Evolutionary conservation across 2,797 vertebrate genomes (phyloP), one percentile per base, ranked within the genome.

Genomic region (Epinephelus coioides): DNA sequence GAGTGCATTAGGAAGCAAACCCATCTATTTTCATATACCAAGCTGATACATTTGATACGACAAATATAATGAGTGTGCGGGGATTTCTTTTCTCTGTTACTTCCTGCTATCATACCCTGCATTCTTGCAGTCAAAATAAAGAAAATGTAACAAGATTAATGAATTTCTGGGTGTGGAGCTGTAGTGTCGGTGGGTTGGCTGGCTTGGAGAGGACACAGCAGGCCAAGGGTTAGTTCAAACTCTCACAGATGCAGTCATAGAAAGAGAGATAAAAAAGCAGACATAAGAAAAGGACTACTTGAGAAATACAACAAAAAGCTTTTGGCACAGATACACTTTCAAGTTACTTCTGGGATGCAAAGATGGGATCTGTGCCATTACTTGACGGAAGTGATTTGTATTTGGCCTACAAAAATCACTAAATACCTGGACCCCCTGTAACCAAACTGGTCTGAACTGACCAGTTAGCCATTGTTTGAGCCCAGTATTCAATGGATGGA

Each of bases 71-170:
- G 62, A 51, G 43, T 27, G 10, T 34, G 55, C 18, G 64, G 49
- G 30, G 15, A 69, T 55, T 6, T 18, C 43, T 34, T 19, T 10
- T 61, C 40, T 72, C 23, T 49, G 9, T 40, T 49, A 25, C 6
- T 40, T 51, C 56, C 34, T 66, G 18, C 15, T 34, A 64, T 64
- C 34, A 30, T 47, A n/a, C 60, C 75, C n/a, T 62, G 30, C 44
- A 56, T 69, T 86, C 54, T 14, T 67, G 17, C 55, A 44, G 57
- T 73, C 40, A 17, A 75, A 78, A 80, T 62, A 87, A 82, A 87
- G 34, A 73, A 76, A 57, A 66, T 69, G 51, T 10, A 51, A 69
- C 68, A 25, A 73, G 87, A 69, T 75, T 17, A 73, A 79, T 82
- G 63, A 55, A 25, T 47, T 53, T 81, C 49, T 47, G n/a, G 56